phyloP scores from a whole-genome alignment of 2,888 invertebrate genomes.

The Steinernema hermaphroditum region DNA sequence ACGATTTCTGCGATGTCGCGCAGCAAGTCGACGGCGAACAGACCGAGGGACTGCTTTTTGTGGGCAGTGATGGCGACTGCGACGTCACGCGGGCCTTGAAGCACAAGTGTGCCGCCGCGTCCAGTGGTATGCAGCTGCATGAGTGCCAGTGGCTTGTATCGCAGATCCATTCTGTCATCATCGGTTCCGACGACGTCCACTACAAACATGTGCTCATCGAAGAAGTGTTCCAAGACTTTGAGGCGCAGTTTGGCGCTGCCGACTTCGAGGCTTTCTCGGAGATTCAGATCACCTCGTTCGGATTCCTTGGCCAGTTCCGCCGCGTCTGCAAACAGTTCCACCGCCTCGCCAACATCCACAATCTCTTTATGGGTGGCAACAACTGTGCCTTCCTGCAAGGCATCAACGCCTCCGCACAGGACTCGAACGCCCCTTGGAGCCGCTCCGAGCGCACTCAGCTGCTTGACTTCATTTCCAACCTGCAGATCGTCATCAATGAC shows the following conservation, averaged over 20 bases:
- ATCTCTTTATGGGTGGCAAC: background rate
- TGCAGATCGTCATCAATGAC: background rate
- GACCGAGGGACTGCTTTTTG: background rate
- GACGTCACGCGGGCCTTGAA: background rate
- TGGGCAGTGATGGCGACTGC: background rate
- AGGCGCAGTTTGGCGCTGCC: background rate
- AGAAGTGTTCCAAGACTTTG: background rate
- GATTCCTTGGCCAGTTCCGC: conserved; percentile 5
- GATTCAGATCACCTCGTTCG: background rate
- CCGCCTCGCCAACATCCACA: conserved; percentile 6
- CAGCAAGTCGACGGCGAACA: background rate
- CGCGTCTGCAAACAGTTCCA: background rate
- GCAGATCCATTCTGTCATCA: background rate
- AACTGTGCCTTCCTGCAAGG: conserved; percentile 3
- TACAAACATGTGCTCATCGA: background rate
- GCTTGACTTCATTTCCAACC: background rate
- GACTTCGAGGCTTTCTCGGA: background rate
- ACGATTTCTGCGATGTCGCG: background rate
- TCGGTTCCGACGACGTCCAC: background rate
- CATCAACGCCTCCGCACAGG: background rate
- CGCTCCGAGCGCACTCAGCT: conserved; percentile 1
- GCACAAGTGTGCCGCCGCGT: background rate
- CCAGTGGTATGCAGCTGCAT: background rate
- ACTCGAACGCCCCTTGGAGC: background rate
- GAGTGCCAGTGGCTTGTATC: background rate